A percentile compares a stretch with the other conserved stretches of the same genome.
phyloP scores from a whole-genome alignment of 2,797 vertebrate species.

The Alfaro cultratus region DNA sequence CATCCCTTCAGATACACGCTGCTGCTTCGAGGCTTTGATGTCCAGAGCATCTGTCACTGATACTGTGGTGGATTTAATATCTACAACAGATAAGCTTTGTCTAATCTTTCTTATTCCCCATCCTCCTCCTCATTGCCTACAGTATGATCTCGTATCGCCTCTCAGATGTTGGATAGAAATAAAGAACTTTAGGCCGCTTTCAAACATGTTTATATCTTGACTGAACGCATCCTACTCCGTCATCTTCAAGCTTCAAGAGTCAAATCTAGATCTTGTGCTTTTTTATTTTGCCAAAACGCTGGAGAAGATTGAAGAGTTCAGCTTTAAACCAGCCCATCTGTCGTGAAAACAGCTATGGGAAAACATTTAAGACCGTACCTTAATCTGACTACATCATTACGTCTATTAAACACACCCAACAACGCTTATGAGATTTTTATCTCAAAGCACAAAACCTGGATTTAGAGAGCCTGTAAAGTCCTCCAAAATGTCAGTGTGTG shows the following conservation, averaged over 20 bases:
- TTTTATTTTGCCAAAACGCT: slow-evolving; percentile 1
- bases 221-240: slow-evolving; percentile 15
- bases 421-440: slow-evolving; percentile 43
- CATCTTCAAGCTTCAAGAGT: not conserved
- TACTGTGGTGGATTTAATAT: slow-evolving; percentile 43
- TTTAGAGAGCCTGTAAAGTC: slow-evolving; percentile 41
- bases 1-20: slow-evolving; percentile 35
- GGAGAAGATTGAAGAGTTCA: not conserved
- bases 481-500: slow-evolving; percentile 54
- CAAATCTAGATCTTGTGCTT: slow-evolving; percentile 11
- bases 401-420: slow-evolving; percentile 14
- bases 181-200: slow-evolving; percentile 32
- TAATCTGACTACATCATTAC: slow-evolving; percentile 27
- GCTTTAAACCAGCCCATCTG: slow-evolving; percentile 26
- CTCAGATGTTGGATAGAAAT: slow-evolving; percentile 37
- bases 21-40: slow-evolving; percentile 42
- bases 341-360: slow-evolving; percentile 20
- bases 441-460: slow-evolving; percentile 41
- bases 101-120: slow-evolving; percentile 35
- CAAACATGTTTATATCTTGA: slow-evolving; percentile 15
- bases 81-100: slow-evolving; percentile 42
- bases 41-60: slow-evolving; percentile 43
- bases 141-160: slow-evolving; percentile 27
- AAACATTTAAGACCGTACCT: slow-evolving; percentile 37
- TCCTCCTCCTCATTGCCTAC: not conserved